Conservation (phyloP, 1,140 invertebrate species). For the Penaeus indicus region DNA sequence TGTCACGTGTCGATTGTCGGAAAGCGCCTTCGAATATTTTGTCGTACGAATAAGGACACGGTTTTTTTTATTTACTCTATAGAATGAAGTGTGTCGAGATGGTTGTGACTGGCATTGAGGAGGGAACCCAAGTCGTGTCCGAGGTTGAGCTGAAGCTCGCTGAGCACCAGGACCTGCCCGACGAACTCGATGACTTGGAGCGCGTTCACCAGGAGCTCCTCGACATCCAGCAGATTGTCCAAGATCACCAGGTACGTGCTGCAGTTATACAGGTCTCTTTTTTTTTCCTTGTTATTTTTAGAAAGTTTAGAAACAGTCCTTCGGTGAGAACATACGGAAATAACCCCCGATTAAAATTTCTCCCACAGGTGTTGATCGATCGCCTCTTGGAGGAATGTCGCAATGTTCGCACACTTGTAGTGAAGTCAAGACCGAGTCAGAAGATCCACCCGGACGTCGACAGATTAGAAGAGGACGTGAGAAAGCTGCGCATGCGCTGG, state of each 20-base stretch:
- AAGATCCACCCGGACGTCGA: conserved; percentile 88
- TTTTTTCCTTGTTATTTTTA: not conserved
- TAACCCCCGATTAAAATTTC: not conserved
- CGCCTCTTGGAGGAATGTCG: conserved; percentile 91
- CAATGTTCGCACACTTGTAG: conserved; percentile 86
- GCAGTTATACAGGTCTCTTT: not conserved
- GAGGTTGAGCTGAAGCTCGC: conserved; percentile 93
- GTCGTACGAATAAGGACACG: not conserved
- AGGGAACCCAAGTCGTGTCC: conserved; percentile 87
- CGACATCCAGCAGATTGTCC: conserved; percentile 66
- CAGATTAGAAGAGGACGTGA: conserved; percentile 91
- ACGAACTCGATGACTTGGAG: conserved; percentile 83
- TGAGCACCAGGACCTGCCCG: conserved; percentile 85
- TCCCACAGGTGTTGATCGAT: conserved; percentile 86
- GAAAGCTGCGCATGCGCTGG: conserved; percentile 89
- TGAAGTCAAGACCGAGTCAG: conserved; percentile 82
- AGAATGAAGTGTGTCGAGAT: conserved; percentile 90
- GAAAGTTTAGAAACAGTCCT: not conserved
- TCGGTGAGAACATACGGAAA: not conserved
- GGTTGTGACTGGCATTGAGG: conserved; percentile 88
- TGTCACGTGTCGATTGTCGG: conserved; percentile 19
- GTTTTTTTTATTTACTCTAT: not conserved
- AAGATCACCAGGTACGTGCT: conserved; percentile 69
- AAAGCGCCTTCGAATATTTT: no score
- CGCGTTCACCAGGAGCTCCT: conserved; percentile 74